Base-by-base conservation (phyloP, 2,888 invertebrate genomes). In the Tuberolachnus salignus region DNA sequence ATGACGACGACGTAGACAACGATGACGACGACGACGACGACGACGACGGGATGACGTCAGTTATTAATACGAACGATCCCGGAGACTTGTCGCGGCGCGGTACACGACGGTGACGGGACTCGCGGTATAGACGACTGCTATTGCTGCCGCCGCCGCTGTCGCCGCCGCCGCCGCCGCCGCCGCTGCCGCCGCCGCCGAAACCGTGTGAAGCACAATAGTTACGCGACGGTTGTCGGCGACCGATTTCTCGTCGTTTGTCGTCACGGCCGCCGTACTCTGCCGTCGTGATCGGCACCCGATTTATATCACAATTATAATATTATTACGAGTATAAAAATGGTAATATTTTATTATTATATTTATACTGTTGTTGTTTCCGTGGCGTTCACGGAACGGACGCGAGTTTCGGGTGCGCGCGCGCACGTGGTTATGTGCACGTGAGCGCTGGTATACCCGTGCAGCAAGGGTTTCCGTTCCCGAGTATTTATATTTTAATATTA, bases 41-140 rank as follows among this genome's bases (percentile, higher is more conserved):
- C 67, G 23, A 49, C 13, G n/a, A 44, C 3, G 13, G 34, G 51
- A 13, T 16, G 66, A 0, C 51, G 26, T 2, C 23, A 6, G 6
- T 34, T 34, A 34, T 4, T 34, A 34, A 6, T 49, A 19, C 23
- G 46, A n/a, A n/a, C 23, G 23, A 16, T 46, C 21, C 14, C 16
- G 49, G 16, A 23, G 49, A 49, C 46, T 49, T 23, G 21, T 23
- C 23, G 57, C 53, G 42, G 42, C n/a, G 26, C 14, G 34, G 57
- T n/a, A n/a, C 59, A 59, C 59, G 59, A 70, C 55, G 26, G 59
- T 46, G 26, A 71, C 21, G 34, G 16, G 51, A 16, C 63, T 51
- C 51, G 63, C 34, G 34, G 21, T n/a, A 10, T 16, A 11, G 49
- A 59, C 63, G 72, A 51, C 72, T 73, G 59, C 44, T 23, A 19